phyloP scores from a whole-genome alignment of 2,797 vertebrate genomes.

The Crenichthys baileyi region DNA sequence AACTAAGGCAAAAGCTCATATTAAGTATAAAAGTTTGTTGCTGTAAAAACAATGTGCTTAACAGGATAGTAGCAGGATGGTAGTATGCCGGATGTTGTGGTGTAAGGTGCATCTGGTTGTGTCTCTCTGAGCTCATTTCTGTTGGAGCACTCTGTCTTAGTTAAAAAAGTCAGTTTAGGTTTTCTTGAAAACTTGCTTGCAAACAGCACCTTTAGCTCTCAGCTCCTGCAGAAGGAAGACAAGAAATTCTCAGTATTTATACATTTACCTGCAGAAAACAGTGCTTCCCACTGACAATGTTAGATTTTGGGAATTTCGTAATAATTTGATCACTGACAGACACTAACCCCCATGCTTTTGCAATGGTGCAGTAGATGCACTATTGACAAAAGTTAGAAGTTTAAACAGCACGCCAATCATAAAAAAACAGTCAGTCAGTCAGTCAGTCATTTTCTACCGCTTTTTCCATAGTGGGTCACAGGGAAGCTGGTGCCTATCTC shows the following conservation, averaged over 20 bases:
- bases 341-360: neutral
- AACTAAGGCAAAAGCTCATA: slow-evolving; percentile 14
- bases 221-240: slow-evolving; percentile 75
- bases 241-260: neutral
- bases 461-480: no score
- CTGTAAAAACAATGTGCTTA: slow-evolving; percentile 3
- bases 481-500: no score
- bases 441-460: no score
- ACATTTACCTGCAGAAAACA: neutral
- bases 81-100: neutral
- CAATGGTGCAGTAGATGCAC: neutral
- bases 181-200: slow-evolving; percentile 82
- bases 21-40: slow-evolving; percentile 9
- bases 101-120: neutral
- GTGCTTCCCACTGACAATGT: neutral
- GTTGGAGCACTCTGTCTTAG: slow-evolving; percentile 10
- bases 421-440: neutral
- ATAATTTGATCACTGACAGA: neutral
- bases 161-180: slow-evolving; percentile 46
- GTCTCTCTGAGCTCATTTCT: slow-evolving; percentile 20
- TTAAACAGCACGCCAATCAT: neutral
- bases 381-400: neutral
- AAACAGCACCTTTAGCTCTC: slow-evolving; percentile 73
- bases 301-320: neutral
- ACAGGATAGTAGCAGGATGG: neutral